Percentiles rank a stretch among this genome's conserved stretches.
Evolutionary conservation across 2,797 vertebrate genomes (phyloP).

Genomic region (Percopsis omiscomaycus): DNA sequence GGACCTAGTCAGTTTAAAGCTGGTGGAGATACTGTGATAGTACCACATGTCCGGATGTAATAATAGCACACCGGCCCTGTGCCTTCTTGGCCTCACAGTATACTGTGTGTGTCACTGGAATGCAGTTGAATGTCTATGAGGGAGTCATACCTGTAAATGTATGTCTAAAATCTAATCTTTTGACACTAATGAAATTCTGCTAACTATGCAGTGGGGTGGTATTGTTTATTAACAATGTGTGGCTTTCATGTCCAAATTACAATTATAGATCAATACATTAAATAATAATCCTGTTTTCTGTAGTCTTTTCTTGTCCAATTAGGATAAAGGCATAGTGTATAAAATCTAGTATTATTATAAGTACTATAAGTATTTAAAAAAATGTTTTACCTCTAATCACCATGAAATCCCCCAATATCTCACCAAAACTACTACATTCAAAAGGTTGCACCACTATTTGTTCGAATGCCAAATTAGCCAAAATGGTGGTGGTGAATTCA

Average conservation of each 20-base stretch:
- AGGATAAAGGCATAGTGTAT: no score
- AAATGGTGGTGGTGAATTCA: no score
- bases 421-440: no score
- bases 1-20: no score
- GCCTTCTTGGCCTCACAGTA: constrained; percentile 61
- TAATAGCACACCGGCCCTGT: constrained; percentile 57
- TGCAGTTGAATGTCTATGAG: constrained; percentile 47
- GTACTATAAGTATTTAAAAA: no score
- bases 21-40: constrained; percentile 34
- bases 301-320: no score
- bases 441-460: no score
- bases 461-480: no score
- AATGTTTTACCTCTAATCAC: constrained; percentile 4
- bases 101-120: constrained; percentile 53
- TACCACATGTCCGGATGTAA: constrained; percentile 65
- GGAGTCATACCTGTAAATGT: constrained; percentile 15
- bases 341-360: no score
- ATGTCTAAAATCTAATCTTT: constrained; percentile 11
- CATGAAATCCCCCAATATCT: background rate
- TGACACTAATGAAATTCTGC: constrained; percentile 13
- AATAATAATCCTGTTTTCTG: background rate
- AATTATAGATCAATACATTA: no score
- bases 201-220: constrained; percentile 5
- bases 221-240: background rate
- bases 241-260: background rate